Evolutionary conservation across 2,113 vertebrate genomes (phyloP), one percentile per base, ranked within the genome.

Genomic region (Hoplias malabaricus): DNA sequence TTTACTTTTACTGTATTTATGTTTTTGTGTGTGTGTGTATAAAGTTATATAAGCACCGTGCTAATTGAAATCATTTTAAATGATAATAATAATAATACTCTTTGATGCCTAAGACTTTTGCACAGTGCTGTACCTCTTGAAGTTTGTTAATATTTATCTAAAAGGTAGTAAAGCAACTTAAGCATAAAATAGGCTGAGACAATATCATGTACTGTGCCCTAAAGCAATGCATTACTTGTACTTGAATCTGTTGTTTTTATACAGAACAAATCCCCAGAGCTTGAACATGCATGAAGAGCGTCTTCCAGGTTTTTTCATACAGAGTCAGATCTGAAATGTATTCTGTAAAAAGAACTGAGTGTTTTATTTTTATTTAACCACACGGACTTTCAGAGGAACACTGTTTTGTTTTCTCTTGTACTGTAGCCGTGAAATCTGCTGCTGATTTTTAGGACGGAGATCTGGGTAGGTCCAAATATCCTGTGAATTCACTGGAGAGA

Each of bases 71-170:
- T n/a, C n/a, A n/a, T n/a, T n/a, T n/a, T n/a, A n/a, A n/a, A n/a
- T n/a, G n/a, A n/a, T n/a, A n/a, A n/a, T n/a, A n/a, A n/a, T n/a
- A n/a, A n/a, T n/a, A n/a, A n/a, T n/a, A n/a, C n/a, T n/a, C n/a
- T n/a, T n/a, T n/a, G n/a, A n/a, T n/a, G n/a, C n/a, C n/a, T n/a
- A n/a, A n/a, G n/a, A n/a, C n/a, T n/a, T n/a, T n/a, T n/a, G n/a
- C n/a, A n/a, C n/a, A n/a, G n/a, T n/a, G n/a, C n/a, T n/a, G n/a
- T 74, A 84, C 75, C 73, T 84, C 87, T 87, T 80, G 53, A 88
- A 84, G 80, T 87, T 89, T 84, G 88, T 83, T 86, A 83, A 85
- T 89, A 90, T 75, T 86, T 83, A 85, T 87, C 86, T 83, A 86
- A 88, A n/a, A 78, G 84, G 80, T 89, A 90, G 85, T 85, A 65